Base-by-base conservation (phyloP, 2,888 invertebrate genomes). In the Ferrisia virgata region DNA sequence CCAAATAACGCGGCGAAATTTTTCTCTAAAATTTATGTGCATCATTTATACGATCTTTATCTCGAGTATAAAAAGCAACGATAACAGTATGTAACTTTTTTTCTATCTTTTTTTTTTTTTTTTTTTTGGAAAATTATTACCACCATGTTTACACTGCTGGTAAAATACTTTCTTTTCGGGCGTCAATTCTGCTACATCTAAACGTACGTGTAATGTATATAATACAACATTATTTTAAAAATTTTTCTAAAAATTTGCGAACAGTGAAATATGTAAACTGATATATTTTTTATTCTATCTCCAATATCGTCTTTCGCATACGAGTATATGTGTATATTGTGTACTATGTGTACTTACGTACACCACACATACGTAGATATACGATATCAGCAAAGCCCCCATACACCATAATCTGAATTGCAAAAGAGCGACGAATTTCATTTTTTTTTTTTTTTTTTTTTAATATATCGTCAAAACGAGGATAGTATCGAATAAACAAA, bases 51-150 rank as follows among this genome's bases (percentile, higher is more conserved):
- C 64, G 28, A 64, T 64, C 64, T 64, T 64, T 64, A 64, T 64
- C 64, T 64, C 22, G 53, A 53, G 53, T 64, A 64, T 64, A 64
- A 64, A 64, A 64, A 28, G 64, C 64, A 64, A 64, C 64, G 28
- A 28, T 64, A 64, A 64, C 64, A 64, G 64, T 28, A 64, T 64
- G 72, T 76, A 76, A 76, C 72, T 76, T 76, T 76, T 64, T 64
- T 64, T 18, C 9, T 76, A 76, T 36, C 72, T 76, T 76, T 76
- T 64, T 64, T 64, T 18, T 22, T 22, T 4, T 47, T 47, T 47
- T 15, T 43, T 43, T 15, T 18, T 18, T 18, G 3, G 28, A 28
- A 76, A 36, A 76, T 36, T 76, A 33, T 76, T 76, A 18, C 72
- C 72, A 76, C 72, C 33, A 69, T 69, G 31, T 69, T 69, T 69